Conservation (phyloP, 2,888 invertebrate species). For the Stegana nigrithorax region DNA sequence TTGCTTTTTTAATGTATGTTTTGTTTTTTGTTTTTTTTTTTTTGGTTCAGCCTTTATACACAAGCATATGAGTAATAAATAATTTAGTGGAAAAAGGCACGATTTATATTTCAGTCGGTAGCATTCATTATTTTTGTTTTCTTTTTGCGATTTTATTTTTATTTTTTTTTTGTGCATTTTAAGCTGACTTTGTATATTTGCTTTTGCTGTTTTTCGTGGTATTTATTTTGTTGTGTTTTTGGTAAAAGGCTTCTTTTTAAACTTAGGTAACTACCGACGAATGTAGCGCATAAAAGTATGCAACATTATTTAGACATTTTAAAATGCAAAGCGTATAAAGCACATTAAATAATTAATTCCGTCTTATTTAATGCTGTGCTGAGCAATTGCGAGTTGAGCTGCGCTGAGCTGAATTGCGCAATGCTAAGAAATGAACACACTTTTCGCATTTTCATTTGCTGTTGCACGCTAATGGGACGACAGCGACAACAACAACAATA, state of each 20-base stretch:
- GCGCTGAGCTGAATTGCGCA: too few species aligned
- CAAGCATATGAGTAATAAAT: constrained; percentile 7
- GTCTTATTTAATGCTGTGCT: constrained; percentile 3
- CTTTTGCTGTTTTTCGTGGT: not conserved
- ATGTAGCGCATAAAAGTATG: not conserved
- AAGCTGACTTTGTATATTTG: not conserved
- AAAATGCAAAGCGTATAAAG: not conserved
- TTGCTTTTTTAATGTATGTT: too few species aligned
- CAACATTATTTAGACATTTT: not conserved
- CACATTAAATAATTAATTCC: constrained; percentile 7
- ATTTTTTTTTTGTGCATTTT: not conserved
- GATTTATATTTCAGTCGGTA: not conserved
- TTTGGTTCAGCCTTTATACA: not conserved
- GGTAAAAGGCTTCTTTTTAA: not conserved
- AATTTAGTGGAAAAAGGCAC: not conserved
- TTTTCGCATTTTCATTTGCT: constrained; percentile 56
- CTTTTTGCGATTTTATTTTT: not conserved
- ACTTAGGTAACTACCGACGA: too few species aligned
- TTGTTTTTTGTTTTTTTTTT: not conserved
- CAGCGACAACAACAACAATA: constrained; percentile 30
- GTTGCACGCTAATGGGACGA: constrained; percentile 57
- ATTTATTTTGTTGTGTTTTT: not conserved
- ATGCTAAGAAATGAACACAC: constrained; percentile 61
- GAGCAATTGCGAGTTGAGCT: constrained; percentile 32
- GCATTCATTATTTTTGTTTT: not conserved